Evolutionary conservation across 2,888 invertebrate genomes (phyloP), one percentile per base, ranked within the genome.

Genomic region (Hermaeophaga mercurialis): DNA sequence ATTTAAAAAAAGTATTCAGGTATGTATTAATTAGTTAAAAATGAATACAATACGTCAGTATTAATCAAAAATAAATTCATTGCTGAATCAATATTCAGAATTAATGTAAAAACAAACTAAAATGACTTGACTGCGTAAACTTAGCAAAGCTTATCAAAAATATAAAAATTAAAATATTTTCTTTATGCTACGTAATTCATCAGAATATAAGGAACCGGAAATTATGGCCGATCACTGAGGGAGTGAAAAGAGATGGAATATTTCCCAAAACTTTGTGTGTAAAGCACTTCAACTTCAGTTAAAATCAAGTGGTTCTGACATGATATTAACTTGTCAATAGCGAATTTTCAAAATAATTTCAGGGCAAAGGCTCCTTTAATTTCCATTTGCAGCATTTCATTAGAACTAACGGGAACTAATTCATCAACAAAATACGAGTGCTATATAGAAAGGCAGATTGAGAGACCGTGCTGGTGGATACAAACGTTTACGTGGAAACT

Each of bases 241-340:
- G 6, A 8, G 4, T 12, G 3, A 34, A 15, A 44, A 31, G 18
- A 45, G 33, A 45, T 45, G 28, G 38, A 48, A 38, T 48, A 48
- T 48, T 50, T 33, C 4, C 17, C 9, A 12, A 41, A 50, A 50
- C 11, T 50, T 50, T 22, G 50, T 50, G 11, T 18, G 31, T 22
- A 33, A 31, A 41, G 14, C 50, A 22, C 41, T 39, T 36, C 24
- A 49, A 49, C 39, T 50, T 31, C 31, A 19, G 18, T 24, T 33
- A 22, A 28, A 41, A 41, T 50, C 31, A 50, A 50, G 50, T 31
- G 50, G 19, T 41, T 50, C 31, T 41, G 41, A 41, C 50, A 33
- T 50, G 50, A 50, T 41, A 50, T 50, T 36, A 50, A 50, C 50
- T 50, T 50, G 41, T 50, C 50, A 50, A 50, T 50, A 41, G 50